A percentile compares a stretch with the other conserved stretches of the same genome.
phyloP scores from a whole-genome alignment of 2,888 invertebrate species.

The Ceratothoa steindachneri region DNA sequence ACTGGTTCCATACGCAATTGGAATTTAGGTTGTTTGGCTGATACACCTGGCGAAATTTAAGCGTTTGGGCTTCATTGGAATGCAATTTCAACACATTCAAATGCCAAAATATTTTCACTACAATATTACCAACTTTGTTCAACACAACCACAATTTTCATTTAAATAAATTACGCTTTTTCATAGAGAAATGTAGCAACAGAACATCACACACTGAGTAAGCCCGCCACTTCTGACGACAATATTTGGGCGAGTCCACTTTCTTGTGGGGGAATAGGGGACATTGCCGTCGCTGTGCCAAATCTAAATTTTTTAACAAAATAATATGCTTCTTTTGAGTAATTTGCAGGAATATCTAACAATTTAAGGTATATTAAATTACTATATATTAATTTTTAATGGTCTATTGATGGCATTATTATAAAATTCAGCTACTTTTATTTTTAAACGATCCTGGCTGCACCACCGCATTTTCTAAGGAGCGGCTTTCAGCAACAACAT shows the following conservation, averaged over 20 bases:
- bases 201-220: conserved; percentile 7
- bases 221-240: conserved; percentile 12
- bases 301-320: background rate
- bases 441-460: conserved; percentile 4
- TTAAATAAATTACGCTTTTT: conserved; percentile 9
- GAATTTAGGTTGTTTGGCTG: conserved; percentile 9
- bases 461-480: background rate
- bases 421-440: too few relatives aligned
- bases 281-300: background rate
- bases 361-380: too few relatives aligned
- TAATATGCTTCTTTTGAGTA: background rate
- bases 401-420: too few relatives aligned
- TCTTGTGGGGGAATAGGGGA: conserved; percentile 13
- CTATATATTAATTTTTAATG: too few relatives aligned
- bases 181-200: conserved; percentile 10
- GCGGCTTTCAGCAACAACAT: conserved; percentile 8
- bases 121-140: background rate
- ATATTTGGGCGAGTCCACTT: conserved; percentile 10
- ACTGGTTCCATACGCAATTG: conserved; percentile 12
- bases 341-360: too few relatives aligned
- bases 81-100: conserved; percentile 1
- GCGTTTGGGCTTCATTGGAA: conserved; percentile 12
- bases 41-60: conserved; percentile 2
- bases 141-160: conserved; percentile 8
- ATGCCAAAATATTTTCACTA: background rate